Conservation (phyloP, 2,888 invertebrate genomes). For the Arge pagana region DNA sequence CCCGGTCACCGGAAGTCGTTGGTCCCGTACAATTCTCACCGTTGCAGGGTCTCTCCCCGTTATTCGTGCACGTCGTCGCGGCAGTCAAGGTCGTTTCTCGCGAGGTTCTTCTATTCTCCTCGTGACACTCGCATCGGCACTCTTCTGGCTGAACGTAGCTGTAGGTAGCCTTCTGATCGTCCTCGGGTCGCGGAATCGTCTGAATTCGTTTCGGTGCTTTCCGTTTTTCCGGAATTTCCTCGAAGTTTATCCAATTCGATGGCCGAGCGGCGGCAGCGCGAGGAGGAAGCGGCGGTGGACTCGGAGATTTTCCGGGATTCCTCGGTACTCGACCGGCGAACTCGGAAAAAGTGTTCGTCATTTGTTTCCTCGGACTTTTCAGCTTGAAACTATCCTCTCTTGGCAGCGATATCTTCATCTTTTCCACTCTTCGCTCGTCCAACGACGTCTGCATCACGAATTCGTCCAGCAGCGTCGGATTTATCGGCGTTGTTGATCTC, state of each 20-base stretch:
- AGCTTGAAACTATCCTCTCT: slow-evolving; percentile 60
- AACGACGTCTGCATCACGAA: slow-evolving; percentile 62
- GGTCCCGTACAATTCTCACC: slow-evolving; percentile 30
- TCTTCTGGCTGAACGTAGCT: slow-evolving; percentile 87
- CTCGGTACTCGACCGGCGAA: slow-evolving; percentile 69
- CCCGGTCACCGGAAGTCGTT: slow-evolving; percentile 38
- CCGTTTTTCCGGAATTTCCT: slow-evolving; percentile 81
- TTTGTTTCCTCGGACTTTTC: slow-evolving; percentile 59
- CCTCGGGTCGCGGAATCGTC: slow-evolving; percentile 69
- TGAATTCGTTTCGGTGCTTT: slow-evolving; percentile 83
- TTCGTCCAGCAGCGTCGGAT: slow-evolving; percentile 73
- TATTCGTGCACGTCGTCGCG: slow-evolving; percentile 35
- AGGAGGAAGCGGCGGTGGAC: slow-evolving; percentile 54
- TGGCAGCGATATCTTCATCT: slow-evolving; percentile 73
- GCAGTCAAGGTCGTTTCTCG: too few relatives aligned
- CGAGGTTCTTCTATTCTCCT: slow-evolving; percentile 56
- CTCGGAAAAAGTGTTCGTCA: slow-evolving; percentile 64
- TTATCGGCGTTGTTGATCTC: slow-evolving; percentile 73
- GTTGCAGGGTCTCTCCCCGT: slow-evolving; percentile 31
- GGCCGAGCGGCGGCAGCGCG: slow-evolving; percentile 48
- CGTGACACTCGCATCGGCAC: slow-evolving; percentile 87
- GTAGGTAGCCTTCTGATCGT: slow-evolving; percentile 61
- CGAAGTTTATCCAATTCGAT: slow-evolving; percentile 83
- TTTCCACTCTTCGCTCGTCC: slow-evolving; percentile 62
- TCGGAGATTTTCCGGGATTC: slow-evolving; percentile 53